These are phyloP conservation scores for Saimiri boliviensis DNA, from an alignment of 2,113 vertebrate genomes.

Conservation along the genomic window DNA sequence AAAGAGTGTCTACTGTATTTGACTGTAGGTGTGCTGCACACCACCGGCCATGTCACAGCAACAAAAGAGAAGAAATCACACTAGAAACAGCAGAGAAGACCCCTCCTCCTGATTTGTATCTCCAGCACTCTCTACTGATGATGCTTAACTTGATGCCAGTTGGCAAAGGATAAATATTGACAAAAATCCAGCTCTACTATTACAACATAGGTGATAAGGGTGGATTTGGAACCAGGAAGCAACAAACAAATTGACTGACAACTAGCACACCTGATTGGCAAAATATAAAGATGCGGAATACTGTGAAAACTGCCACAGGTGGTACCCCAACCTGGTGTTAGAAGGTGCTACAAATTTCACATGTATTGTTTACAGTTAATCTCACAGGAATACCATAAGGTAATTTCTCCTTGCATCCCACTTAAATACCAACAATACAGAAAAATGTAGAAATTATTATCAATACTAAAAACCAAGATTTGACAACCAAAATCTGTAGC, in stretches of 20 bases:
- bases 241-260: background rate
- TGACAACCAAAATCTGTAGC: background rate
- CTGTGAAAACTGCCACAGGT: background rate
- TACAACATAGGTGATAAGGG: background rate
- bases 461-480: background rate
- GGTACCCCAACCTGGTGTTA: background rate
- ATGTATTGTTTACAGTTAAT: background rate
- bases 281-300: background rate
- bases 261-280: background rate
- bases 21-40: background rate
- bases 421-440: background rate
- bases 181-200: background rate
- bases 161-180: background rate
- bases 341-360: background rate
- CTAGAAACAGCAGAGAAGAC: background rate
- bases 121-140: background rate
- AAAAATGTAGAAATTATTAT: background rate
- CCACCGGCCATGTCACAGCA: background rate
- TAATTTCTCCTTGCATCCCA: background rate
- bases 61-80: background rate
- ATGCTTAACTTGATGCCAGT: background rate
- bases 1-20: background rate
- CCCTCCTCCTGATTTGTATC: background rate
- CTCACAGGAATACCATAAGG: background rate
- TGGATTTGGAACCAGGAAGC: background rate